Conservation (phyloP, 1,140 invertebrate genomes). For the Monochamus saltuarius region DNA sequence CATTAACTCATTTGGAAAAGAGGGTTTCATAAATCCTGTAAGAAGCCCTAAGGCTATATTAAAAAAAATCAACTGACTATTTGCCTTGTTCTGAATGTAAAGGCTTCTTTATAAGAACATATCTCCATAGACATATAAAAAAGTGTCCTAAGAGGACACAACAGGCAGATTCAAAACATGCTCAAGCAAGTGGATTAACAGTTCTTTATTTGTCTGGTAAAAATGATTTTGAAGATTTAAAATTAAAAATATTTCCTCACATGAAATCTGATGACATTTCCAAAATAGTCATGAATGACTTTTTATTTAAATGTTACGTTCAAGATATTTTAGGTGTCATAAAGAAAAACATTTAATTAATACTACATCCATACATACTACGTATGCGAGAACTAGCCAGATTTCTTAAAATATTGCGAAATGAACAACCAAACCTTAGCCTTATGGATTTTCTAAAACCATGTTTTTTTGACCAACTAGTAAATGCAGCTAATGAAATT, state of each 20-base stretch:
- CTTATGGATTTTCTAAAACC: constrained; percentile 18
- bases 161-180: constrained; percentile 10
- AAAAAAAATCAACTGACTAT: constrained; percentile 16
- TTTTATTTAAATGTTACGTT: constrained; percentile 9
- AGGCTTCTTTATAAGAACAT: constrained; percentile 14
- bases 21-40: constrained; percentile 17
- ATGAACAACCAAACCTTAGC: not conserved
- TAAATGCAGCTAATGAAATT: constrained; percentile 18
- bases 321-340: constrained; percentile 16
- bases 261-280: constrained; percentile 13
- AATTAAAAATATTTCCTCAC: constrained; percentile 8
- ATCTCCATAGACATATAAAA: constrained; percentile 16
- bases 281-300: constrained; percentile 5
- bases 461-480: constrained; percentile 18
- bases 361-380: constrained; percentile 11
- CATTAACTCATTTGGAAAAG: constrained; percentile 13
- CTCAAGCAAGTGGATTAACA: constrained; percentile 12
- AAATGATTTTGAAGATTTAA: constrained; percentile 10
- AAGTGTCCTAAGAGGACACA: not conserved
- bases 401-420: constrained; percentile 16
- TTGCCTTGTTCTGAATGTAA: constrained; percentile 19
- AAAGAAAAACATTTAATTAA: constrained; percentile 6
- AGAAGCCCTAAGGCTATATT: constrained; percentile 2
- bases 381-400: constrained; percentile 16
- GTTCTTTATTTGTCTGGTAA: constrained; percentile 15